Evolutionary conservation across 2,888 invertebrate species (phyloP).

Genomic region (Leptarthrus brevirostris): DNA sequence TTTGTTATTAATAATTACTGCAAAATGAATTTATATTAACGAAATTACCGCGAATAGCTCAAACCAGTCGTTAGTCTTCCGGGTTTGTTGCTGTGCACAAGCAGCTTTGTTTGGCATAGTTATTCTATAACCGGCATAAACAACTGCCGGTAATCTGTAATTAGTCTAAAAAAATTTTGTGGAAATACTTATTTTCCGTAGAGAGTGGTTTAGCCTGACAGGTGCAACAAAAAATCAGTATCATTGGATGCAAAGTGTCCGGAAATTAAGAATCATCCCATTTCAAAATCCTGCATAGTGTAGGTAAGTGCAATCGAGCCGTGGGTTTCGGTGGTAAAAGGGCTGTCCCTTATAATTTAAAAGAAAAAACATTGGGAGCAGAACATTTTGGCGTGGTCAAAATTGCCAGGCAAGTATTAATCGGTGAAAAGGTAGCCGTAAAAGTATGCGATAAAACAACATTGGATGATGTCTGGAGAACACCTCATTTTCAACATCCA

Average conservation of each 20-base stretch:
- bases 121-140: conserved; percentile 9
- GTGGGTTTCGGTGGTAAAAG: no score
- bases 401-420: no score
- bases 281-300: no score
- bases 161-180: not conserved
- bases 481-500: no score
- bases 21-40: not conserved
- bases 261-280: not conserved
- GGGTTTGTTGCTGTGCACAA: not conserved
- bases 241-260: not conserved
- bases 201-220: conserved; percentile 10
- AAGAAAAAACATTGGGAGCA: no score
- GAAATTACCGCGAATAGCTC: not conserved
- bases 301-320: no score
- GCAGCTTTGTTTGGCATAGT: not conserved
- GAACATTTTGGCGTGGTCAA: no score
- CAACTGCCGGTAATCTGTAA: not conserved
- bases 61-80: not conserved
- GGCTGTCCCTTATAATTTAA: no score
- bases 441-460: no score
- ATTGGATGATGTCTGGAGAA: no score
- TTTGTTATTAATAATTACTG: not conserved
- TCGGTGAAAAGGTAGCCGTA: no score
- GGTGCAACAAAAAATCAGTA: not conserved
- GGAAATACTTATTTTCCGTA: not conserved